phyloP scores from a whole-genome alignment of 1,140 invertebrate species.

The Sitobion miscanthi region DNA sequence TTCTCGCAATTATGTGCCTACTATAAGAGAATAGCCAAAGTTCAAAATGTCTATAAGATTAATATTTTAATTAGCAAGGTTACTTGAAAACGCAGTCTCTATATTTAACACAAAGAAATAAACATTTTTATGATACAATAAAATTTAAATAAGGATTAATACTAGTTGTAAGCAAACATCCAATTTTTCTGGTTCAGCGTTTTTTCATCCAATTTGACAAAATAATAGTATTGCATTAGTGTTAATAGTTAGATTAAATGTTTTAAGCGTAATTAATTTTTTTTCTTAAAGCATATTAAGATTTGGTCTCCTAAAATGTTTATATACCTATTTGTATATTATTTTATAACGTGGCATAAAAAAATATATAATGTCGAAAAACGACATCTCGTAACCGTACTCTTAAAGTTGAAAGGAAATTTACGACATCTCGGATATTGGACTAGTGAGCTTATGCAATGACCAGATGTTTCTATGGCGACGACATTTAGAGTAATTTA shows the following conservation, averaged over 20 bases:
- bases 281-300: neutral
- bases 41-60: neutral
- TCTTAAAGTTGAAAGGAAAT: neutral
- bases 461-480: conserved; percentile 39
- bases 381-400: neutral
- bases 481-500: conserved; percentile 31
- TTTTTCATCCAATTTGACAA: neutral
- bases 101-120: too few relatives aligned
- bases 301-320: neutral
- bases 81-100: neutral
- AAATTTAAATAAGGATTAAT: neutral
- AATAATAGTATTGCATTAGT: neutral
- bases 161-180: neutral
- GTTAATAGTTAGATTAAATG: neutral
- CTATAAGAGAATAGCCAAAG: neutral
- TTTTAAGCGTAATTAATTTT: neutral
- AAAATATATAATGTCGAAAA: neutral
- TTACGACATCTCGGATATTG: conserved; percentile 3
- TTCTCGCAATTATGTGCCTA: neutral
- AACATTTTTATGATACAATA: neutral
- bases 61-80: neutral
- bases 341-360: neutral
- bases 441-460: conserved; percentile 2
- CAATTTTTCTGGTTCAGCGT: neutral
- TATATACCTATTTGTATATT: neutral